Percentiles rank a stretch among this genome's conserved stretches.
These are phyloP conservation scores for Spodoptera litura DNA, from an alignment of 1,140 invertebrate genomes.

Conservation along the genomic window DNA sequence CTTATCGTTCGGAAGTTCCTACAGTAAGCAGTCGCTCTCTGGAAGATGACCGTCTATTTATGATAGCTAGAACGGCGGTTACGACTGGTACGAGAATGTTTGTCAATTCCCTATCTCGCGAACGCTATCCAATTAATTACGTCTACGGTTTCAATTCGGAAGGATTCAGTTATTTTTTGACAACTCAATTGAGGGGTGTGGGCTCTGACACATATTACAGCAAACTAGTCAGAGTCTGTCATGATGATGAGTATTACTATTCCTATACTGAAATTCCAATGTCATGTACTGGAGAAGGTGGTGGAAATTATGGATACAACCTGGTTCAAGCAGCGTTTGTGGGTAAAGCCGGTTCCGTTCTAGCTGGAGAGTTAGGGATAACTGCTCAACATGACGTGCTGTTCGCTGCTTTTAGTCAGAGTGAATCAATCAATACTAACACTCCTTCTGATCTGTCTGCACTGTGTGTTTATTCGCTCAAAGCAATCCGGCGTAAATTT, in stretches of 20 bases:
- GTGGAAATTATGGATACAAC: constrained; percentile 92
- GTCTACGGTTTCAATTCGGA: constrained; percentile 98
- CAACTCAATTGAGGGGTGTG: constrained; percentile 95
- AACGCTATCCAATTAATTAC: constrained; percentile 98
- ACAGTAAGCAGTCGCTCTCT: constrained; percentile 97
- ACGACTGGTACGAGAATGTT: constrained; percentile 97
- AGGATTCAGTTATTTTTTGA: constrained; percentile 98
- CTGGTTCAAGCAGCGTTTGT: constrained; percentile 97
- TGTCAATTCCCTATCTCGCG: constrained; percentile 95
- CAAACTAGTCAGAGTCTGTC: constrained; percentile 97
- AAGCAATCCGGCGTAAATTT: constrained; percentile 96
- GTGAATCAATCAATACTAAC: constrained; percentile 90
- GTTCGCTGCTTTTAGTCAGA: constrained; percentile 97
- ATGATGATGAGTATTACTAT: constrained; percentile 98
- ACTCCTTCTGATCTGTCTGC: constrained; percentile 91
- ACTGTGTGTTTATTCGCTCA: constrained; percentile 97
- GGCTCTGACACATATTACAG: constrained; percentile 93
- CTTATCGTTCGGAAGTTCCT: constrained; percentile 97
- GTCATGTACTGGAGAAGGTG: constrained; percentile 93
- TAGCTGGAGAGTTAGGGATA: constrained; percentile 95
- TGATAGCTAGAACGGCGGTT: constrained; percentile 95
- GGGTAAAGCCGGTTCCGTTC: constrained; percentile 95
- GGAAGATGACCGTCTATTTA: constrained; percentile 94
- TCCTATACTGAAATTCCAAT: constrained; percentile 99
- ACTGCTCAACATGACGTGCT: constrained; percentile 97